These are phyloP conservation scores for Geotria australis DNA, from an alignment of 2,797 vertebrate species.

Conservation along the genomic window DNA sequence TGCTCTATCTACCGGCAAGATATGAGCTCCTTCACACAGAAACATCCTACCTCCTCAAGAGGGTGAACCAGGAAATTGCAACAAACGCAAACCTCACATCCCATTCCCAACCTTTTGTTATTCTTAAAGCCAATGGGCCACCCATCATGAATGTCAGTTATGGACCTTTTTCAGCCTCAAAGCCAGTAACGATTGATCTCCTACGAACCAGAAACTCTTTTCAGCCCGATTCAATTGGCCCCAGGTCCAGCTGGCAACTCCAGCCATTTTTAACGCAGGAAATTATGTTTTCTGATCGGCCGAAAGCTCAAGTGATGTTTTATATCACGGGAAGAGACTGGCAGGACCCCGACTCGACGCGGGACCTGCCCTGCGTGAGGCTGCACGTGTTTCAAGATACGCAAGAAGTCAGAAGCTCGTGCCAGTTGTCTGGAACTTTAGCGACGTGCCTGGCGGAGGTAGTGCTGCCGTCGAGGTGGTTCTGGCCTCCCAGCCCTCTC, in stretches of 20 bases:
- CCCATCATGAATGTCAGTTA: slow-evolving; percentile 50
- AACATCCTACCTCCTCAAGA: slow-evolving; percentile 51
- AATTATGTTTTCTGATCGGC: slow-evolving; percentile 32
- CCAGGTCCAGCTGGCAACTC: slow-evolving; percentile 33
- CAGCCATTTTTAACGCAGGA: slow-evolving; percentile 43
- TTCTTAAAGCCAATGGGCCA: slow-evolving; percentile 25
- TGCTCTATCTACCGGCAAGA: slow-evolving; percentile 42
- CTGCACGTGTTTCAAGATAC: slow-evolving; percentile 38
- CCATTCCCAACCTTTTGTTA: slow-evolving; percentile 42
- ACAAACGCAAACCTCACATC: slow-evolving; percentile 57
- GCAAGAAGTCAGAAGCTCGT: slow-evolving; percentile 30
- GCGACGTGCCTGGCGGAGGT: slow-evolving; percentile 67
- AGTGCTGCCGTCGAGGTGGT: slow-evolving; percentile 50
- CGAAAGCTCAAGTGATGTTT: slow-evolving; percentile 59
- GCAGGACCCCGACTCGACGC: slow-evolving; percentile 18
- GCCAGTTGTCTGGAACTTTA: slow-evolving; percentile 31
- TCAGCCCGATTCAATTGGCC: too few relatives aligned
- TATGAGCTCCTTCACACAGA: slow-evolving; percentile 30
- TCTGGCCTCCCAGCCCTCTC: slow-evolving; percentile 13
- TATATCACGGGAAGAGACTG: slow-evolving; percentile 46
- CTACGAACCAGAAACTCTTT: slow-evolving; percentile 16
- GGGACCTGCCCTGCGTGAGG: slow-evolving; percentile 41
- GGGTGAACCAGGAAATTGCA: slow-evolving; percentile 62
- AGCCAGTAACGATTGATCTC: slow-evolving; percentile 26
- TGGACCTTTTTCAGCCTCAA: slow-evolving; percentile 35